Conservation (phyloP, 53 echinoderm and acorn worm genomes). For the Actinopyga echinites region DNA sequence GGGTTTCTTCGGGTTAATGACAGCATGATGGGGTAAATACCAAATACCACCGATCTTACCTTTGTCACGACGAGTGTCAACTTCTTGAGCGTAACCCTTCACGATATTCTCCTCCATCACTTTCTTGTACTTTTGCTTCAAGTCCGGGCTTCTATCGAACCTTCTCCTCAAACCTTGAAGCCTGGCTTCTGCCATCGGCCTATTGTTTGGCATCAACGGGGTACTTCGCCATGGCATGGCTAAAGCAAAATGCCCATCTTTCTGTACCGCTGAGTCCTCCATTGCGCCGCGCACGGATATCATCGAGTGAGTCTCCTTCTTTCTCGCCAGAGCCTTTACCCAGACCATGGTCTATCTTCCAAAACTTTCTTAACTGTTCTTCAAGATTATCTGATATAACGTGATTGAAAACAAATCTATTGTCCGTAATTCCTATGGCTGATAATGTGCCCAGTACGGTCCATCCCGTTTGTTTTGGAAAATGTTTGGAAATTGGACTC, state of each 20-base stretch:
- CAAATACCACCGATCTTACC: conserved; percentile 45
- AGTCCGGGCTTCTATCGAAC: conserved; percentile 34
- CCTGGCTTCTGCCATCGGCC: conserved; percentile 28
- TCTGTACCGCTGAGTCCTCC: conserved; percentile 21
- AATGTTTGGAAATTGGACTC: not conserved
- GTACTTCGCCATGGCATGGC: conserved; percentile 56
- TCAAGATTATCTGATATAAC: conserved; percentile 38
- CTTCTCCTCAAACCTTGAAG: conserved; percentile 48
- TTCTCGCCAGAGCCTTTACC: conserved; percentile 53
- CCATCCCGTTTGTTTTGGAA: conserved; percentile 53
- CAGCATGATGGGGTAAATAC: conserved; percentile 74
- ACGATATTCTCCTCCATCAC: conserved; percentile 49
- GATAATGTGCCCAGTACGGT: conserved; percentile 46
- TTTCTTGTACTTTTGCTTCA: conserved; percentile 46
- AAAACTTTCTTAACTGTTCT: conserved; percentile 42
- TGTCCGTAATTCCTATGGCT: not conserved
- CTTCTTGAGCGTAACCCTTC: conserved; percentile 52
- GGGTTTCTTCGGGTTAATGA: conserved; percentile 58
- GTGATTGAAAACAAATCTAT: conserved; percentile 32
- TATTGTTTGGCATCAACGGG: conserved; percentile 52
- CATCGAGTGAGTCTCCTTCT: conserved; percentile 55
- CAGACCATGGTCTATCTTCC: conserved; percentile 44
- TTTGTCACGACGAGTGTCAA: conserved; percentile 24
- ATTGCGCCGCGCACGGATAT: conserved; percentile 52
- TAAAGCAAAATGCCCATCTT: conserved; percentile 58